These are phyloP conservation scores for Physella acuta DNA, from an alignment of 1,140 invertebrate species.

Conservation along the genomic window DNA sequence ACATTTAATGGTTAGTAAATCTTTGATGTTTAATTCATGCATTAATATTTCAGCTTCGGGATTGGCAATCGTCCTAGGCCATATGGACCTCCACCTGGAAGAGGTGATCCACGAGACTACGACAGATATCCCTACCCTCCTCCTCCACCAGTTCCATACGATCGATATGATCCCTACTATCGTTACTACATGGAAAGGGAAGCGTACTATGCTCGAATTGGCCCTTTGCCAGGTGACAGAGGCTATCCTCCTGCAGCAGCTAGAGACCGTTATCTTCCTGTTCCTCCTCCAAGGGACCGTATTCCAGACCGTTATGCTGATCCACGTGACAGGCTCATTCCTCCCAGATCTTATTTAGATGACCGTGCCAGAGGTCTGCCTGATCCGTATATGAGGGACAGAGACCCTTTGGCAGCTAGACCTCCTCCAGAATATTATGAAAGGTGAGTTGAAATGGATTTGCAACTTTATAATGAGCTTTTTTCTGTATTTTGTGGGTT, in stretches of 20 bases:
- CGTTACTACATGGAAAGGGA: constrained; percentile 33
- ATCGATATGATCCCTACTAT: constrained; percentile 35
- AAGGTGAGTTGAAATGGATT: too few relatives aligned
- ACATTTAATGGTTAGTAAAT: background rate
- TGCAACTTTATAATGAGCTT: too few relatives aligned
- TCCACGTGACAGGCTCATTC: constrained; percentile 29
- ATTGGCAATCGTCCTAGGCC: constrained; percentile 31
- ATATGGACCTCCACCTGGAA: constrained; percentile 26
- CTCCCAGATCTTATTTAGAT: constrained; percentile 30
- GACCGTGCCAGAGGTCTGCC: constrained; percentile 25
- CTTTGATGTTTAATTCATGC: background rate
- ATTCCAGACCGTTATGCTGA: constrained; percentile 26
- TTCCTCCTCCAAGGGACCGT: constrained; percentile 38
- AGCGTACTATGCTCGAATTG: constrained; percentile 25
- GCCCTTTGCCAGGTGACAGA: constrained; percentile 28
- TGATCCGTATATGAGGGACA: constrained; percentile 40
- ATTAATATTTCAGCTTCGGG: constrained; percentile 26
- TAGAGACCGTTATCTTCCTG: constrained; percentile 23
- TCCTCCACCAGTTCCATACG: constrained; percentile 29
- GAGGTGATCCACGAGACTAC: constrained; percentile 31
- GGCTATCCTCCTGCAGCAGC: constrained; percentile 28
- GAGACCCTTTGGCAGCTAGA: constrained; percentile 28
- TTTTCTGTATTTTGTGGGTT: too few relatives aligned
- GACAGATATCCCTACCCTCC: constrained; percentile 29
- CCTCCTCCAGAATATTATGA: constrained; percentile 46